These are phyloP conservation scores for Callipepla californica DNA, from an alignment of 2,113 vertebrate genomes.

Conservation along the genomic window DNA sequence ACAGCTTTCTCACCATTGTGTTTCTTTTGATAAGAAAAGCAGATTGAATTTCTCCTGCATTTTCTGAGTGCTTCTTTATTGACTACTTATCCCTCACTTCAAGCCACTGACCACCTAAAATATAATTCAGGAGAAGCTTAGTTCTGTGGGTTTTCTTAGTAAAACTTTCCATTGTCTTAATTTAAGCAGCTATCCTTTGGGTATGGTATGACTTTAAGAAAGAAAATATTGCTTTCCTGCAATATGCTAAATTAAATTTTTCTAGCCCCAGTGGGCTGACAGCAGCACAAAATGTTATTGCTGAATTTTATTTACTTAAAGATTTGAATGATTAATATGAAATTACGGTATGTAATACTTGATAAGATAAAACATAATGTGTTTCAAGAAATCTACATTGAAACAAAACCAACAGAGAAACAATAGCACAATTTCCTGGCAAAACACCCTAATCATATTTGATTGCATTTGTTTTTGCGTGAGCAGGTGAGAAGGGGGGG, in stretches of 20 bases:
- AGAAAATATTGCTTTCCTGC: background rate
- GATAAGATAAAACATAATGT: background rate
- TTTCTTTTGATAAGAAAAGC: background rate
- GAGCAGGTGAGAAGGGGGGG: background rate
- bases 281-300: background rate
- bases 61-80: background rate
- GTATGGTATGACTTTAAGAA: background rate
- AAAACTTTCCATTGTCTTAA: background rate
- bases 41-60: background rate
- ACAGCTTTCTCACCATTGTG: background rate
- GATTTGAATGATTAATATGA: background rate
- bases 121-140: background rate
- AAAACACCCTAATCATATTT: background rate
- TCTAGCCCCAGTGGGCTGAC: background rate
- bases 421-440: background rate
- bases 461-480: background rate
- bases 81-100: background rate
- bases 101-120: background rate
- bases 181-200: background rate
- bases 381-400: background rate
- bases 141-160: background rate
- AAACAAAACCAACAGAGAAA: background rate
- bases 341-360: background rate
- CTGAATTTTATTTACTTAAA: background rate
- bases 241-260: background rate